Evolutionary conservation across 2,113 vertebrate species (phyloP).

Genomic region (Stomatorhinus ivindoensis): DNA sequence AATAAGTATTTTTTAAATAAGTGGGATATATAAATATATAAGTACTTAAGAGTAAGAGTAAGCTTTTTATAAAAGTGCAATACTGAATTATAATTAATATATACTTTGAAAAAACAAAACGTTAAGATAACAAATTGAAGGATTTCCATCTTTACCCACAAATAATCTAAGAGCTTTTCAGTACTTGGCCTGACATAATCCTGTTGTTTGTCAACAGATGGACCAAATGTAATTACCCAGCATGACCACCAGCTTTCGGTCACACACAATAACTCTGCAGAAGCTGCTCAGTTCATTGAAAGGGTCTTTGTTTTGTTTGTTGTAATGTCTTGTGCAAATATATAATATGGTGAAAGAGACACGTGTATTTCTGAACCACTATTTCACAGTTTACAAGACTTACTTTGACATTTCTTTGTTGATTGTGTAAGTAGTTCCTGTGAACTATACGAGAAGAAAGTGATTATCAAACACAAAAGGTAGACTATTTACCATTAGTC

Average conservation of each 20-base stretch:
- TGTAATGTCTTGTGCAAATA: not conserved
- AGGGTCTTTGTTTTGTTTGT: not conserved
- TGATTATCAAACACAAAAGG: not conserved
- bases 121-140: not conserved
- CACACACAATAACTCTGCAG: not conserved
- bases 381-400: not conserved
- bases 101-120: not conserved
- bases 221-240: not conserved
- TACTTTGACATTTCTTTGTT: conserved; percentile 14
- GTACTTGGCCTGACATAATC: not conserved
- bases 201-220: conserved; percentile 3
- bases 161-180: not conserved
- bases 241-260: not conserved
- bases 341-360: not conserved
- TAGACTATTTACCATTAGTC: not conserved
- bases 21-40: not conserved
- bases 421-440: not conserved
- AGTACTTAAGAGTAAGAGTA: not conserved
- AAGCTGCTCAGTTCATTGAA: not conserved
- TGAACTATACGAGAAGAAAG: not conserved
- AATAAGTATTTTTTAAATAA: not conserved
- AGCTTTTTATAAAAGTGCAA: not conserved
- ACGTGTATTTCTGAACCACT: not conserved
- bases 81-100: not conserved
- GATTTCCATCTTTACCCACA: not conserved